These are phyloP conservation scores for Gadopsis bispinosus DNA, from an alignment of 2,797 vertebrate species.

Conservation along the genomic window DNA sequence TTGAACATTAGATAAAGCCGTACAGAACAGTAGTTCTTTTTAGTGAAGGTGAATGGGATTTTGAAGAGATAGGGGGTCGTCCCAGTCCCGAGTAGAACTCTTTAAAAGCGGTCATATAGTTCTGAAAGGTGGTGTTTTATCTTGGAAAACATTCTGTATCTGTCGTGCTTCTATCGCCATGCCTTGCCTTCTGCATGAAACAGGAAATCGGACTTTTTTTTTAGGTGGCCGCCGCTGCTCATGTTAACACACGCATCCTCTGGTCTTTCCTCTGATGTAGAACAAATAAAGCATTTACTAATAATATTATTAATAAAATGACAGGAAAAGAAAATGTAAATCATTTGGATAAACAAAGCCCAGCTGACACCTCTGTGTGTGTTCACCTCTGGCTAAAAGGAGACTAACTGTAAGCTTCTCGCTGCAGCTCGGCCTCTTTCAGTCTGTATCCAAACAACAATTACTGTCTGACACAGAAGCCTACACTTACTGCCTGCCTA, in stretches of 20 bases:
- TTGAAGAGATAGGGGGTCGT: neutral
- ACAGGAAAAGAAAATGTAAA: neutral
- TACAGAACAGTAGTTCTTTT: neutral
- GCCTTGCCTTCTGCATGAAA: neutral
- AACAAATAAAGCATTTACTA: neutral
- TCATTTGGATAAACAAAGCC: neutral
- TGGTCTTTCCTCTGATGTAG: neutral
- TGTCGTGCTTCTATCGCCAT: no score
- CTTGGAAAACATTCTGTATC: neutral
- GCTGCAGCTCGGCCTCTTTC: slow-evolving; percentile 38
- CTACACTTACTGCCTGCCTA: slow-evolving; percentile 69
- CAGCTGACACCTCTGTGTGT: slow-evolving; percentile 16
- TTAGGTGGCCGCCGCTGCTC: neutral
- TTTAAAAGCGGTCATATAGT: neutral
- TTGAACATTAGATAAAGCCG: neutral
- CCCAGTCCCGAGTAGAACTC: neutral
- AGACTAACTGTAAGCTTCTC: slow-evolving; percentile 60
- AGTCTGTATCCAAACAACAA: slow-evolving; percentile 76
- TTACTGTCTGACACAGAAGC: slow-evolving; percentile 77
- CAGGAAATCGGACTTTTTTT: neutral
- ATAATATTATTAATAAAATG: neutral
- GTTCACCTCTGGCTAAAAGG: slow-evolving; percentile 39
- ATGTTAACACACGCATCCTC: neutral
- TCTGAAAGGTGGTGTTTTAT: neutral
- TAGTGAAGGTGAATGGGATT: neutral